phyloP scores from a whole-genome alignment of 2,113 vertebrate genomes.

The Eubucco bourcierii region DNA sequence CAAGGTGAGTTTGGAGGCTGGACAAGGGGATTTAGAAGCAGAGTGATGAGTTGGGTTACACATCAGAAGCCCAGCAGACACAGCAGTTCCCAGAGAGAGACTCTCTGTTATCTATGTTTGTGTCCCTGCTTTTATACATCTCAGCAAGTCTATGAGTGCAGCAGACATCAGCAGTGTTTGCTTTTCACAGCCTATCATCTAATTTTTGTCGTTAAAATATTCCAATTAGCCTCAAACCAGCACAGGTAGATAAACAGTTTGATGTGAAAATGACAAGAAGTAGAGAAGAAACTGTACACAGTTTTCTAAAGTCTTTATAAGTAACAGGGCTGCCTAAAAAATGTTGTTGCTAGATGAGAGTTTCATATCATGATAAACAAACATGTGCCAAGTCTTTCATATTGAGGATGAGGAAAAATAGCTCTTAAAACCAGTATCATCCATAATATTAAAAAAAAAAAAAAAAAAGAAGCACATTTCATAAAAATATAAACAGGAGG shows the following conservation, averaged over 20 bases:
- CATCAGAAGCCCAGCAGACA: too few species aligned
- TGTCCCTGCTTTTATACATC: too few species aligned
- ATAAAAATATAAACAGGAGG: background rate
- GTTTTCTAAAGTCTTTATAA: background rate
- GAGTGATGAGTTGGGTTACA: too few species aligned
- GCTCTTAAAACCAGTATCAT: background rate
- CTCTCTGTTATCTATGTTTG: too few species aligned
- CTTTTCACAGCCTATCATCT: too few species aligned
- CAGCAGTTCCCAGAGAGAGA: too few species aligned
- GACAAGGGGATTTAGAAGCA: too few species aligned
- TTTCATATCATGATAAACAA: background rate
- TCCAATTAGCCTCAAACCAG: too few species aligned
- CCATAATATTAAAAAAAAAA: background rate
- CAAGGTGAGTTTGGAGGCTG: too few species aligned
- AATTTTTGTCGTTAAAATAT: too few species aligned
- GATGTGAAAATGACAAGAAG: background rate
- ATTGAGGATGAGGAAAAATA: background rate
- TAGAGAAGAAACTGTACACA: background rate
- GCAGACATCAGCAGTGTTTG: too few species aligned
- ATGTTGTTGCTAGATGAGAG: background rate
- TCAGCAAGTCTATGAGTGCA: too few species aligned
- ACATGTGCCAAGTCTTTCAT: background rate
- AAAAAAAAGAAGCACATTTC: background rate
- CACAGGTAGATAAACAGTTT: background rate
- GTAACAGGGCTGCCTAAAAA: background rate